Conservation (phyloP, 2,113 vertebrate genomes). For the Chloropsis cyanopogon region DNA sequence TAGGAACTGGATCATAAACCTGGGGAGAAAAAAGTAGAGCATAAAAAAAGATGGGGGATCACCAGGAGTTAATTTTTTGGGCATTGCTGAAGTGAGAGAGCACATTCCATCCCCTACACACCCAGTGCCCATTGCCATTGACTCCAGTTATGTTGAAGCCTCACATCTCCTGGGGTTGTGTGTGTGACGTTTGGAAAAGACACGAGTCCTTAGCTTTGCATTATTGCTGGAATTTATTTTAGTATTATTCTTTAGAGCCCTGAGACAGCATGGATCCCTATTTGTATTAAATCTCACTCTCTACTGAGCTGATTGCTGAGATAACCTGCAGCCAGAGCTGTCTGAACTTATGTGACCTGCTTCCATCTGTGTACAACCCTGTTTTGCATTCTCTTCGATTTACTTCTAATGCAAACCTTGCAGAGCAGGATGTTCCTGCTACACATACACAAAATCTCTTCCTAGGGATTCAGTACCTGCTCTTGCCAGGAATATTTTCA, state of each 20-base stretch:
- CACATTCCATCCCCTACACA: not conserved
- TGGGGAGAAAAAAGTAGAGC: not conserved
- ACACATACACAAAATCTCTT: not conserved
- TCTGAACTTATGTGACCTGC: conserved; percentile 1
- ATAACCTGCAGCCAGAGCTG: not conserved
- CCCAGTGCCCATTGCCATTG: not conserved
- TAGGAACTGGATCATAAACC: not conserved
- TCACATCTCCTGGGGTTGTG: not conserved
- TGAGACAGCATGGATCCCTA: not conserved
- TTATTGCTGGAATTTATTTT: not conserved
- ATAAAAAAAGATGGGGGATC: not conserved
- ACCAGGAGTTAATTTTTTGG: not conserved
- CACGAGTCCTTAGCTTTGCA: not conserved
- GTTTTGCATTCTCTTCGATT: conserved; percentile 6
- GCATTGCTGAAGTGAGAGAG: not conserved
- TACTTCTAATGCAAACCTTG: not conserved
- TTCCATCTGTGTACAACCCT: not conserved
- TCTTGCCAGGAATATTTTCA: conserved; percentile 27
- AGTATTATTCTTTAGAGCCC: not conserved
- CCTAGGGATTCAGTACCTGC: not conserved
- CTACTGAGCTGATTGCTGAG: not conserved
- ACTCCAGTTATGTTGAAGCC: not conserved
- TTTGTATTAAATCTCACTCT: not conserved
- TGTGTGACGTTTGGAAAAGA: not conserved
- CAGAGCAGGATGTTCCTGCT: conserved; percentile 1